A percentile compares a stretch with the other conserved stretches of the same genome.
phyloP scores from a whole-genome alignment of 2,113 vertebrate genomes.

The Saccopteryx leptura region DNA sequence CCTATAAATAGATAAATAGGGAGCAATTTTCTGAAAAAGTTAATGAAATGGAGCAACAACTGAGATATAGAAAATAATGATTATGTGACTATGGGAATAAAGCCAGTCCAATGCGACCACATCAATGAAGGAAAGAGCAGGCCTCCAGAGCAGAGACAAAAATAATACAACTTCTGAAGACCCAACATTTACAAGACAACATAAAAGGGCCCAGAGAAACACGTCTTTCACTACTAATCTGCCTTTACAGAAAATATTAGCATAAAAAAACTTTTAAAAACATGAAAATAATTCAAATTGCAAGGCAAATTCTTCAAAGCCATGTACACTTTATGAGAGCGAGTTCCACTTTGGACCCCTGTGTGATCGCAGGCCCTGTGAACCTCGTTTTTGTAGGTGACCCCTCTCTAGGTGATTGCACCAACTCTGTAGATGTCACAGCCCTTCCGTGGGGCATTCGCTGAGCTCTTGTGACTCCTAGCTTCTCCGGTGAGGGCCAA shows the following conservation, averaged over 20 bases:
- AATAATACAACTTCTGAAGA: conserved; percentile 83
- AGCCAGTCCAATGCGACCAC: conserved; percentile 81
- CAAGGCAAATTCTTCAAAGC: conserved; percentile 59
- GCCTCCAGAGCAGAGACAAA: conserved; percentile 76
- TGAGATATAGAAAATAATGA: conserved; percentile 84
- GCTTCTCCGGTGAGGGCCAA: neutral
- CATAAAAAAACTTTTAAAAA: conserved; percentile 3
- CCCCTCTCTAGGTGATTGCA: neutral
- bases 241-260: conserved; percentile 62
- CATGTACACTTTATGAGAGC: neutral
- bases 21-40: conserved; percentile 83
- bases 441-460: rapidly evolving
- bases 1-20: conserved; percentile 85
- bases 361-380: neutral
- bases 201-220: conserved; percentile 75
- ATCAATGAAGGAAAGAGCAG: conserved; percentile 85
- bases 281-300: conserved; percentile 60
- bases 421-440: neutral
- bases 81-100: conserved; percentile 77
- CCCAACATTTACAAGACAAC: conserved; percentile 74
- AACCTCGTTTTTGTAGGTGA: neutral
- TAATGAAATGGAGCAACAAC: conserved; percentile 85
- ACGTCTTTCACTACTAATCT: conserved; percentile 72
- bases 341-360: neutral
- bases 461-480: neutral